Evolutionary conservation across 2,797 vertebrate species (phyloP).

Genomic region (Coendou prehensilis): DNA sequence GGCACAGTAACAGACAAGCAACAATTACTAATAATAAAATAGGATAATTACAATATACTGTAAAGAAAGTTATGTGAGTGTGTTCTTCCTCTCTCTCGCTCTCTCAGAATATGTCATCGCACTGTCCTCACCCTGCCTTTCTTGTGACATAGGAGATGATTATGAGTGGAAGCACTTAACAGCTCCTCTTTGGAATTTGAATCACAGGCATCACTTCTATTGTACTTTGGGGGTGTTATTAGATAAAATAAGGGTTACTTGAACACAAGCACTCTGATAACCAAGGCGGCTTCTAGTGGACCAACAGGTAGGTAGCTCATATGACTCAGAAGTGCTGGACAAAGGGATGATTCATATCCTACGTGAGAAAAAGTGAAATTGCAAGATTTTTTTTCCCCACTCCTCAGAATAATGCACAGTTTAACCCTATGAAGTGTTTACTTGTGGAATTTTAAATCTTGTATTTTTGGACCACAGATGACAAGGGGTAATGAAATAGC

Average conservation of each 20-base stretch:
- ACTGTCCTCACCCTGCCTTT: too few relatives aligned
- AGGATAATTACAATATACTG: not conserved
- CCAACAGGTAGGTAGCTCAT: not conserved
- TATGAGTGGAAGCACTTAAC: not conserved
- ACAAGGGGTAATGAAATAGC: not conserved
- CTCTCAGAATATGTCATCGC: not conserved
- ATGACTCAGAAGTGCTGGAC: too few relatives aligned
- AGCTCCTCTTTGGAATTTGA: not conserved
- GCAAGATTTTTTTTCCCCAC: not conserved
- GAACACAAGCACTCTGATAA: not conserved
- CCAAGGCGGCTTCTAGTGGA: too few relatives aligned
- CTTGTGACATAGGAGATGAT: not conserved
- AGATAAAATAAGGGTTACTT: not conserved
- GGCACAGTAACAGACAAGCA: not conserved
- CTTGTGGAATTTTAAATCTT: not conserved
- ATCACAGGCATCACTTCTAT: not conserved
- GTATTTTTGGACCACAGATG: not conserved
- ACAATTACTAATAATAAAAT: not conserved
- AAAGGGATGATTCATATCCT: not conserved
- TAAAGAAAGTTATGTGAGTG: not conserved
- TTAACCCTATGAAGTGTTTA: not conserved
- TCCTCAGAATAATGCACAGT: not conserved
- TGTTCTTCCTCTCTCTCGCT: not conserved
- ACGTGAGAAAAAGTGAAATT: too few relatives aligned
- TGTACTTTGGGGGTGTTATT: not conserved